Conservation (phyloP, 1,140 invertebrate genomes). For the Brachionus manjavacas region DNA sequence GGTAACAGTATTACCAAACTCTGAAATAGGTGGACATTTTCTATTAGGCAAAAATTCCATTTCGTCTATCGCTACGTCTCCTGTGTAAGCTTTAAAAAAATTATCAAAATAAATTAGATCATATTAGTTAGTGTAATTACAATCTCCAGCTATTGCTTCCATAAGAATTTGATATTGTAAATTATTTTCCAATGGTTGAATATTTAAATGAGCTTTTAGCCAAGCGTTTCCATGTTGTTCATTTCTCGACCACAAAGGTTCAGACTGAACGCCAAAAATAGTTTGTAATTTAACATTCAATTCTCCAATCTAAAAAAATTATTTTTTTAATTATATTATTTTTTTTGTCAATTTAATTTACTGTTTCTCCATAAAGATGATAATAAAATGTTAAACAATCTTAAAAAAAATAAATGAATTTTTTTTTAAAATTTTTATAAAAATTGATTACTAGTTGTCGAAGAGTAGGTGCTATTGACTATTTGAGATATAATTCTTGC, state of each 20-base stretch:
- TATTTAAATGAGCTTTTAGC: slow-evolving; percentile 19
- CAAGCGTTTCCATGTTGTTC: slow-evolving; percentile 16
- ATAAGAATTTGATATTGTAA: neutral
- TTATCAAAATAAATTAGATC: neutral
- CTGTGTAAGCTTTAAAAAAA: neutral
- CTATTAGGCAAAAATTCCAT: slow-evolving; percentile 11
- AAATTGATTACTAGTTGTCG: neutral
- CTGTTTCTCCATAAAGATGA: slow-evolving; percentile 18
- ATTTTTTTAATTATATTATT: too few species aligned
- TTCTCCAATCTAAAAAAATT: neutral
- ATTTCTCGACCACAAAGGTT: neutral
- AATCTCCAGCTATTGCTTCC: slow-evolving; percentile 14
- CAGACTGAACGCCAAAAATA: neutral
- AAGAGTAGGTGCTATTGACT: slow-evolving; percentile 48
- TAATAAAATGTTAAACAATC: slow-evolving; percentile 17
- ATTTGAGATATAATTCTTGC: slow-evolving; percentile 48
- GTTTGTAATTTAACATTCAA: neutral
- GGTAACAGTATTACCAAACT: neutral
- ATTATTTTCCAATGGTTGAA: neutral
- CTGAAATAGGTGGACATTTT: neutral
- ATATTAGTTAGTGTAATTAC: neutral
- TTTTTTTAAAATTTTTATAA: neutral
- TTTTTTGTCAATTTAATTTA: neutral
- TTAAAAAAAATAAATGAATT: neutral
- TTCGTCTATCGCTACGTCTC: slow-evolving; percentile 18